Percentiles rank a stretch among this genome's conserved stretches.
phyloP scores from a whole-genome alignment of 2,113 vertebrate species.

The Girardinichthys multiradiatus region DNA sequence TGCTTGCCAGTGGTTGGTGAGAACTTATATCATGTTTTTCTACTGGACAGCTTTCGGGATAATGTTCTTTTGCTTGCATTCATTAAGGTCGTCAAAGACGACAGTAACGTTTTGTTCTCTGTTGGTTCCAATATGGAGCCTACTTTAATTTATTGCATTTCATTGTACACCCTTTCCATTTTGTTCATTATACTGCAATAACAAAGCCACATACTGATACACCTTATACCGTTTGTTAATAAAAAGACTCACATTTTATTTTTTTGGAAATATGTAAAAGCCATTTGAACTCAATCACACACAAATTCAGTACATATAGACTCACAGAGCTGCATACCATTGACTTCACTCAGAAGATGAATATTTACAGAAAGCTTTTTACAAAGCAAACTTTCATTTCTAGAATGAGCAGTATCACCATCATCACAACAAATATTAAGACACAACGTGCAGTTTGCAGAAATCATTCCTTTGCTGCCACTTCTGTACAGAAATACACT shows the following conservation, averaged over 20 bases:
- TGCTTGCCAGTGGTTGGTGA: constrained; percentile 41
- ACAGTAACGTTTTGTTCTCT: constrained; percentile 19
- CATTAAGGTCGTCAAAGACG: constrained; percentile 20
- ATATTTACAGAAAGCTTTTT: constrained; percentile 85
- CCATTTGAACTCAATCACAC: constrained; percentile 32
- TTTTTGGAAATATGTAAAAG: constrained; percentile 47
- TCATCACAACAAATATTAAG: constrained; percentile 18
- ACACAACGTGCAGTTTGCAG: constrained; percentile 41
- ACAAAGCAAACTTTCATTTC: constrained; percentile 81
- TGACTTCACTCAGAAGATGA: constrained; percentile 84
- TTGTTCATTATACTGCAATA: not conserved
- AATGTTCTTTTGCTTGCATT: constrained; percentile 39
- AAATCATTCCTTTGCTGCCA: constrained; percentile 14
- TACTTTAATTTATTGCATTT: constrained; percentile 20
- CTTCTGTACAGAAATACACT: constrained; percentile 7
- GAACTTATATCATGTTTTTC: constrained; percentile 34
- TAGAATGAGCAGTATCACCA: constrained; percentile 46
- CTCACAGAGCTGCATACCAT: constrained; percentile 77
- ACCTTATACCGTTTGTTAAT: not conserved
- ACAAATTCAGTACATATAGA: constrained; percentile 42
- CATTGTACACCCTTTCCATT: not conserved
- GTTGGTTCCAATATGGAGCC: not conserved
- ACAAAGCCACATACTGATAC: not conserved
- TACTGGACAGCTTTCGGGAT: constrained; percentile 10
- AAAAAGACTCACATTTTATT: constrained; percentile 40